Conservation (phyloP, 2,113 vertebrate species). For the Sylvicapra grimmia region DNA sequence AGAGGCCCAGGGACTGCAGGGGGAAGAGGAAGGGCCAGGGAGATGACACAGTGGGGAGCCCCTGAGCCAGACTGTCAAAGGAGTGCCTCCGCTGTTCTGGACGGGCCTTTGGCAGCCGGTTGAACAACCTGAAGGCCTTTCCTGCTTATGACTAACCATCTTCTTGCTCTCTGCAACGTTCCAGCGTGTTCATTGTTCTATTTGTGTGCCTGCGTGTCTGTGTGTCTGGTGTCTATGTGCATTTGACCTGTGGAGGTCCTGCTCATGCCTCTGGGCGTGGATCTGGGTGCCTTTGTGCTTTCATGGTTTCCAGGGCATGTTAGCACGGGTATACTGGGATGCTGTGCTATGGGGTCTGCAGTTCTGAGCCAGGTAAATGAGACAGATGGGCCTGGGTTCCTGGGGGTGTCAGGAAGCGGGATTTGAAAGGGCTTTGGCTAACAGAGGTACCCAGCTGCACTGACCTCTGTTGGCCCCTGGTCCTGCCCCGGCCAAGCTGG, state of each 20-base stretch:
- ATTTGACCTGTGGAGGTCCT: neutral
- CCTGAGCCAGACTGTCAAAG: neutral
- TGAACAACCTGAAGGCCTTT: neutral
- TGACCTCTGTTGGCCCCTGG: neutral
- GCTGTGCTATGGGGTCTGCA: neutral
- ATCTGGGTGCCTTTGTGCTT: neutral
- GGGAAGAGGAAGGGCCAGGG: neutral
- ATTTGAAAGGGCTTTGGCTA: neutral
- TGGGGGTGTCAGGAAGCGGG: no score
- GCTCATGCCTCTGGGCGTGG: neutral
- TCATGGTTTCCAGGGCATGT: fast-evolving
- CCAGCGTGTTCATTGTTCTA: fast-evolving
- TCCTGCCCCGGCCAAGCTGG: neutral
- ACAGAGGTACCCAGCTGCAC: neutral
- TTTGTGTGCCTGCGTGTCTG: fast-evolving
- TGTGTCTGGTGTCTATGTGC: no score
- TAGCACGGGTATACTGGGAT: fast-evolving
- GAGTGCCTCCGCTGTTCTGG: neutral
- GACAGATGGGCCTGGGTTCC: no score
- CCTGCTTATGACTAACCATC: no score
- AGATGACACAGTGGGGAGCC: neutral
- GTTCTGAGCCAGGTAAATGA: neutral
- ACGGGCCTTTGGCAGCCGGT: neutral
- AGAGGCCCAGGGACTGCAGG: neutral
- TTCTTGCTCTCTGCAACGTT: neutral